phyloP scores from a whole-genome alignment of 2,888 invertebrate species.

The Cordilura impudica region DNA sequence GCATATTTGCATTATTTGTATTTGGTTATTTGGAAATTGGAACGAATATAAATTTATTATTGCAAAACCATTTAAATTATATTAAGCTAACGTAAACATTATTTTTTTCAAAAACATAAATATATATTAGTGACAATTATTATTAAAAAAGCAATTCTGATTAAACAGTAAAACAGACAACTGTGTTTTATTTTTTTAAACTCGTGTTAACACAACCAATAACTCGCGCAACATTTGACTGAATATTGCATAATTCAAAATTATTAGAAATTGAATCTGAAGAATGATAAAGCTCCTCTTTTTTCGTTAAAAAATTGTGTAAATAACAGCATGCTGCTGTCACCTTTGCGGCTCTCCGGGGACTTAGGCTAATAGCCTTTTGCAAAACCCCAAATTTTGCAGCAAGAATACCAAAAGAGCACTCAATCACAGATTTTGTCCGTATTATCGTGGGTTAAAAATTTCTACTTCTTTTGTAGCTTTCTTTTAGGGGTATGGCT shows the following conservation, averaged over 20 bases:
- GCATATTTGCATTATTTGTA: too few relatives aligned
- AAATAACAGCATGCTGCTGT: constrained; percentile 44
- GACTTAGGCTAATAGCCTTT: constrained; percentile 34
- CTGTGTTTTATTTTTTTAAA: too few relatives aligned
- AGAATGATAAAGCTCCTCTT: constrained; percentile 12
- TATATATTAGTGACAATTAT: too few relatives aligned
- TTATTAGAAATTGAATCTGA: constrained; percentile 19
- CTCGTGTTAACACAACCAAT: too few relatives aligned
- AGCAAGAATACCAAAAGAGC: constrained; percentile 44
- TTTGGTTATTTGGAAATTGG: too few relatives aligned
- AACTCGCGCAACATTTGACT: constrained; percentile 1
- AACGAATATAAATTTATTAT: too few relatives aligned
- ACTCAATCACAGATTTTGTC: constrained; percentile 45
- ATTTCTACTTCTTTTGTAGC: constrained; percentile 20
- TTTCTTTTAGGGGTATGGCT: constrained; percentile 37
- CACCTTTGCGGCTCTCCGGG: constrained; percentile 11
- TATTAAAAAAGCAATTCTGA: too few relatives aligned
- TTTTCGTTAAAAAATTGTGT: constrained; percentile 50
- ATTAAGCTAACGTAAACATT: too few relatives aligned
- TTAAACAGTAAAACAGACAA: too few relatives aligned
- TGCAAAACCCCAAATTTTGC: constrained; percentile 44
- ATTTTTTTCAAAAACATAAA: too few relatives aligned
- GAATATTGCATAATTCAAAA: constrained; percentile 32
- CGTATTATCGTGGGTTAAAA: constrained; percentile 36
- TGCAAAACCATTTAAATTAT: too few relatives aligned